Conservation (phyloP, 2,888 invertebrate genomes). For the Lampropteryx suffumata region DNA sequence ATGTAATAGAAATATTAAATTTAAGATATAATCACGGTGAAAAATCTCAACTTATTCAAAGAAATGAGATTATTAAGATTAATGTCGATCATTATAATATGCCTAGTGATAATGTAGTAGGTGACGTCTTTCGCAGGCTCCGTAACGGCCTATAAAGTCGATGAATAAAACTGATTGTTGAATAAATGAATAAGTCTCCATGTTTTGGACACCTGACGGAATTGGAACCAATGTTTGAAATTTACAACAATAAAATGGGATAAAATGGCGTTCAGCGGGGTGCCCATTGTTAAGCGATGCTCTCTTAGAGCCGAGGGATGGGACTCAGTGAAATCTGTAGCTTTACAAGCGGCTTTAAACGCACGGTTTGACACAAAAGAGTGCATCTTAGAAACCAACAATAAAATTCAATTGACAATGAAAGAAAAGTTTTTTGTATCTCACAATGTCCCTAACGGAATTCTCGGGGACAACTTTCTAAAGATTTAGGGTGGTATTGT, state of each 20-base stretch:
- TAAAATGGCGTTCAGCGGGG: conserved; percentile 72
- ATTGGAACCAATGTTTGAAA: conserved; percentile 52
- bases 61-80: conserved; percentile 38
- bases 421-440: conserved; percentile 58
- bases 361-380: conserved; percentile 79
- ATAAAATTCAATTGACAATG: conserved; percentile 82
- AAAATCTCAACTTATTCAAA: conserved; percentile 42
- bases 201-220: conserved; percentile 69
- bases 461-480: conserved; percentile 66
- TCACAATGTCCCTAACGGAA: conserved; percentile 72
- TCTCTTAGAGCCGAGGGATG: conserved; percentile 61
- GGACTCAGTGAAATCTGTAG: conserved; percentile 50
- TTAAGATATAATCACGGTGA: conserved; percentile 40
- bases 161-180: conserved; percentile 50
- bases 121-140: conserved; percentile 43
- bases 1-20: conserved; percentile 43
- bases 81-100: conserved; percentile 25
- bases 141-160: conserved; percentile 43
- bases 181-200: conserved; percentile 61
- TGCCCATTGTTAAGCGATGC: conserved; percentile 68
- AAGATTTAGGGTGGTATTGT: conserved; percentile 71
- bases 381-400: conserved; percentile 78
- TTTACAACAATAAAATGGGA: conserved; percentile 67
- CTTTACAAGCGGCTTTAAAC: conserved; percentile 75
- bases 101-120: conserved; percentile 25